Evolutionary conservation across 2,113 vertebrate genomes (phyloP), one percentile per base, ranked within the genome.

Genomic region (Poecilia latipinna): DNA sequence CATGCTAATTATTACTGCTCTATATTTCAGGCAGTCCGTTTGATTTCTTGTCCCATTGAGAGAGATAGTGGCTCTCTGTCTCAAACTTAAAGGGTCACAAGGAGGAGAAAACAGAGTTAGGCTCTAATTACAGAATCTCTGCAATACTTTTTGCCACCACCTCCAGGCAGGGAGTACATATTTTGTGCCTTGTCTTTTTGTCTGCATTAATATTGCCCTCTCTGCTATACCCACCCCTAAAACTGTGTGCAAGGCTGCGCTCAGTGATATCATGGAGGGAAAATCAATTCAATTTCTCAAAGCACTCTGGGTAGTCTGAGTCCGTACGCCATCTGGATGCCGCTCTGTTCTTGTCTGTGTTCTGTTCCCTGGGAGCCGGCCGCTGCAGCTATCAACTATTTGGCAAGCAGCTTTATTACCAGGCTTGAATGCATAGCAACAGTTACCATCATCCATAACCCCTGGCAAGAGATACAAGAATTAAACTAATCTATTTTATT

Each of bases 1-100:
- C 93, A 93, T 93, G 91, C 92, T 95, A 94, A 95, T 94, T 93
- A 94, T 93, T 92, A 84, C 82, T 90, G 88, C 91, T 94, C 91
- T 91, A 91, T 89, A 93, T 93, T 93, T 94, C 89, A 92, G 83
- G 76, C 81, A 94, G 92, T 94, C 92, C 92, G 90, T 94, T 94
- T 95, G 93, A 94, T 93, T 90, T 94, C 71, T 72, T 75, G 87
- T 94, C 91, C 89, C 88, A 81, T 86, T 77, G 91, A 90, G 90
- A 85, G 68, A 88, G 88, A 92, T 82, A 86, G 82, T 68, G 82
- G 85, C 84, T 79, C 65, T 75, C 61, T 81, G 71, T 75, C 85
- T 83, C 79, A 71, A 22, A 57, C 60, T 72, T 75, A 69, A 86
- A 63, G 83, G 88, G 90, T 92, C 91, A 90, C 54, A 31, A 75